Base-by-base conservation (phyloP, 1,140 invertebrate species). In the Sogatella furcifera region DNA sequence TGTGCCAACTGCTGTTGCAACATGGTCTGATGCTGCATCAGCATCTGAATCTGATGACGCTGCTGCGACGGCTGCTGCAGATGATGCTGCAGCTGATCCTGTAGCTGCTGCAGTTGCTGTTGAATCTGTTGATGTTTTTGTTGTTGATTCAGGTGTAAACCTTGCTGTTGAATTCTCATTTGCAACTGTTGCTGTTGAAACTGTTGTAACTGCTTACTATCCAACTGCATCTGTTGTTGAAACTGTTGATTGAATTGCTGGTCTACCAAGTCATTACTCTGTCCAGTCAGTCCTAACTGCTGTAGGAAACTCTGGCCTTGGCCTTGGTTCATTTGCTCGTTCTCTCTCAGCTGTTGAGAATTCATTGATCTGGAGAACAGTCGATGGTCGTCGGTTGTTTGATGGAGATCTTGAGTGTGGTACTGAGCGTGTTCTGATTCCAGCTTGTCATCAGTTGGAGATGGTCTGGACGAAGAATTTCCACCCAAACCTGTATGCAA, bases 391-490 rank as follows among this genome's bases (percentile, higher is more conserved):
- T 38, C 34, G 34, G 34, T 38, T 38, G 34, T 38, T 38, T 38
- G 34, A 38, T 38, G 34, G 9, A 38, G 34, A 38, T 38, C 34
- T 53, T 53, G 52, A 1, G 22, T 22, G 5, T 53, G 52, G 14
- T 28, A 53, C 22, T 53, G 52, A 8, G 61, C 24, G 31, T 66
- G 62, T 13, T 69, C 68, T 6, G 55, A 64, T 54, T 64, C 62
- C 58, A 66, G 57, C 57, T 72, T 69, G 2, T 74, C 71, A 60
- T 74, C 69, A 43, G 71, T 69, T 14, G 74, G 71, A n/a, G 73
- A 74, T 8, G 71, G 67, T 52, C 69, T 46, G 9, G 64, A 60
- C n/a, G 71, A 69, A 8, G 73, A 72, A 15, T 67, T 70, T 34
- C 69, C 68, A 52, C 74, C 69, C 57, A 75, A 64, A 38, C 73